phyloP scores from a whole-genome alignment of 2,888 invertebrate species.

The Rotaria socialis region DNA sequence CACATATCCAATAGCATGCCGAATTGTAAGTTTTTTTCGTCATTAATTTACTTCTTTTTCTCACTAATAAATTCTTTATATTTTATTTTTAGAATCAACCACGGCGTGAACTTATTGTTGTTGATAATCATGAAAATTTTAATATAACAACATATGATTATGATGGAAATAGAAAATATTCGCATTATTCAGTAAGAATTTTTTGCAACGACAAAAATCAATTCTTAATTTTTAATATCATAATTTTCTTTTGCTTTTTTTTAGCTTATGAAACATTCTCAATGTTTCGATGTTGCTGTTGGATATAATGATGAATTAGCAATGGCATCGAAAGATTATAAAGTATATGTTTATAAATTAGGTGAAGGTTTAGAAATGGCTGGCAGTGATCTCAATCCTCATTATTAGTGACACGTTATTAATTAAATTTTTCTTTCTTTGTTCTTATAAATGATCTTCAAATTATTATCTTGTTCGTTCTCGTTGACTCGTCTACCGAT shows the following conservation, averaged over 20 bases:
- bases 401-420: not conserved
- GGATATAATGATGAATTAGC: conserved; percentile 35
- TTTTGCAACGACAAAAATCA: not conserved
- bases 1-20: conserved; percentile 22
- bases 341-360: conserved; percentile 35
- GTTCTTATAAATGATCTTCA: not conserved
- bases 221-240: not conserved
- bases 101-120: conserved; percentile 31
- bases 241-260: not conserved
- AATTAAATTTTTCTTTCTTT: not conserved
- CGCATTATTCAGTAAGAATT: not conserved
- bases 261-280: conserved; percentile 35
- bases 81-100: not conserved
- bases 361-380: not conserved
- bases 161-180: conserved; percentile 37
- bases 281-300: conserved; percentile 36
- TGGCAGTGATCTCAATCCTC: not conserved
- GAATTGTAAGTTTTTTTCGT: not conserved
- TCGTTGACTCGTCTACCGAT: not conserved
- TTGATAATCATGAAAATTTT: conserved; percentile 35
- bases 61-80: no score
- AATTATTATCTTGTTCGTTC: conserved; percentile 5
- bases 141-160: conserved; percentile 30
- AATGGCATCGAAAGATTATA: conserved; percentile 36
- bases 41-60: not conserved